These are phyloP conservation scores for Chlorodrepanis virens DNA, from an alignment of 2,113 vertebrate species.

Conservation along the genomic window DNA sequence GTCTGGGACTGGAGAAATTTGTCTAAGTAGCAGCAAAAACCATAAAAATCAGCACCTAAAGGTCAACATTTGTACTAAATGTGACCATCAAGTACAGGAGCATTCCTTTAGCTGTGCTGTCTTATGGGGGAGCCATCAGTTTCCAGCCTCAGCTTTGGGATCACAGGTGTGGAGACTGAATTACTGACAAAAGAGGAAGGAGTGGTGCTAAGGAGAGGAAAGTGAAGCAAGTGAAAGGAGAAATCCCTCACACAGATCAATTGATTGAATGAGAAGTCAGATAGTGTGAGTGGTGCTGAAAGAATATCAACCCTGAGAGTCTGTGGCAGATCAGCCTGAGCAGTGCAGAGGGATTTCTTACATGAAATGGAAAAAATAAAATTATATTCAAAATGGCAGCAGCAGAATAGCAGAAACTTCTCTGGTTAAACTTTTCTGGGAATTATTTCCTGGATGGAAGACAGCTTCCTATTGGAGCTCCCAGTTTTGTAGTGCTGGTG, in stretches of 20 bases:
- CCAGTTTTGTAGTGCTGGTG: background rate
- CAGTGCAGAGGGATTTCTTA: background rate
- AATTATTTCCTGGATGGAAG: background rate
- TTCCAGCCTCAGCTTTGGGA: background rate
- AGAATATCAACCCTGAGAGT: background rate
- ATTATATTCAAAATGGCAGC: background rate
- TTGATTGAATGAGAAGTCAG: background rate
- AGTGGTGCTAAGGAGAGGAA: background rate
- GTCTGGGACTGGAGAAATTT: background rate
- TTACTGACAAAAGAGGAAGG: background rate
- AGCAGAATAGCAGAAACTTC: background rate
- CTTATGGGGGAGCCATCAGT: background rate
- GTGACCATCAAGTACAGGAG: background rate
- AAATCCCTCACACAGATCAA: background rate
- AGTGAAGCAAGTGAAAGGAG: background rate
- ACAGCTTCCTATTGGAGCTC: background rate
- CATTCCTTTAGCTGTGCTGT: background rate
- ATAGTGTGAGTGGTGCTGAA: background rate
- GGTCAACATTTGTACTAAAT: background rate
- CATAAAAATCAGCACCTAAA: background rate
- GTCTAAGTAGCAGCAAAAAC: background rate
- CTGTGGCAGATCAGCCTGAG: background rate
- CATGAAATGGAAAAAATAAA: background rate
- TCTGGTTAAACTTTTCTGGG: background rate
- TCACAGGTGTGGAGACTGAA: background rate